Base-by-base conservation (phyloP, 2,113 vertebrate genomes). In the Aphelocoma coerulescens region DNA sequence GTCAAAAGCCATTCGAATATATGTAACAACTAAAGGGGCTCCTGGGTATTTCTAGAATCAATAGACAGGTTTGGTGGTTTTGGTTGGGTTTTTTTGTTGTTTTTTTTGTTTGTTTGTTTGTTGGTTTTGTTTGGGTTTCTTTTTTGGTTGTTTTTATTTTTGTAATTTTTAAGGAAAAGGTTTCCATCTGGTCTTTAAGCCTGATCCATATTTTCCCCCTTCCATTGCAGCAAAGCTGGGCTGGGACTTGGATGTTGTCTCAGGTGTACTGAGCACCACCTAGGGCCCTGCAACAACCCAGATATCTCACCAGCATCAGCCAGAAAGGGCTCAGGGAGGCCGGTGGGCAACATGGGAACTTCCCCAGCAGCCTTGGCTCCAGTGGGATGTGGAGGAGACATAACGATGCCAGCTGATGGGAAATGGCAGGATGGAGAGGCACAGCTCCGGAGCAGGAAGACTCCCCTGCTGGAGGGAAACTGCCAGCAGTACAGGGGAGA, bases 301-400 rank as follows among this genome's bases (percentile, higher is more conserved):
- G 46, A 55, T 15, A 28, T 41, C 41, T n/a, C 44, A 24, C 6
- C 63, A 61, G 16, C 59, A 27, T 26, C 65, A 7, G 23, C 24
- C 48, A 27, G 44, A 20, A 59, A 30, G 54, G 76, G 59, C 18
- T 66, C 13, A 1, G 49, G 27, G 65, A 20, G 8, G 49, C 30
- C 63, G 8, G 55, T 2, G 41, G 75, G 84, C 11, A 30, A 27
- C 82, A 16, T 3, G 55, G 51, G 59, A 43, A 16, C 46, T 6
- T n/a, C 33, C 72, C 37, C 8, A 58, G 5, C n/a, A 68, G 48
- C 49, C 55, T 3, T 0, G 5, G 55, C 20, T 32, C 15, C 54
- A 2, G 16, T 0, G 24, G 49, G 58, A 16, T 8, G 48, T 1
- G 1, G 13, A 59, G 54, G 16, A 44, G 37, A 22, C 21, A 1